These are phyloP conservation scores for Caenorhabditis sp. DNA, from an alignment of 2,888 invertebrate species.

Conservation along the genomic window DNA sequence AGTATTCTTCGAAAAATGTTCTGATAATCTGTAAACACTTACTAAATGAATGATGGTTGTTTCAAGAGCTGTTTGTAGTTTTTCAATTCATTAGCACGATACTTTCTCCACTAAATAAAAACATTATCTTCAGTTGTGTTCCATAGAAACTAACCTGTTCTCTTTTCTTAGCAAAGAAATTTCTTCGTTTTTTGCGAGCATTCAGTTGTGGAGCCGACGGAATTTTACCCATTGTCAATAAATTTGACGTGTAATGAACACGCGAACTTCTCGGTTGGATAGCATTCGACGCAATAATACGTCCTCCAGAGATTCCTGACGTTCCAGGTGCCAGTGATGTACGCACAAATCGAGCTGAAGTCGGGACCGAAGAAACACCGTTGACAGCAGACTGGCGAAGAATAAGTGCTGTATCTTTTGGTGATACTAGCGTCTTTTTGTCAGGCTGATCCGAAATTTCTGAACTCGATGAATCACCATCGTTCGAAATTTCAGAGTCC, in stretches of 20 bases:
- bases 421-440: not conserved
- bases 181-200: constrained; percentile 22
- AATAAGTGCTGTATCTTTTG: not conserved
- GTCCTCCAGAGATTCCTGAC: constrained; percentile 11
- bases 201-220: constrained; percentile 49
- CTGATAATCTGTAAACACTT: constrained; percentile 4
- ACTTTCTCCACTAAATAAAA: not conserved
- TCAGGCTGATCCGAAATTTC: constrained; percentile 33
- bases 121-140: not conserved
- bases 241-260: constrained; percentile 8
- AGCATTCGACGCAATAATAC: constrained; percentile 34
- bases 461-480: constrained; percentile 53
- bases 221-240: constrained; percentile 37
- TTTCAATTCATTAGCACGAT: constrained; percentile 1
- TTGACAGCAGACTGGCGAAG: not conserved
- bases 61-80: not conserved
- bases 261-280: constrained; percentile 3
- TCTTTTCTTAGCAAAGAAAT: not conserved
- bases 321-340: constrained; percentile 21
- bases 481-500: constrained; percentile 44
- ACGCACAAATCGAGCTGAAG: constrained; percentile 14
- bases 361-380: constrained; percentile 10
- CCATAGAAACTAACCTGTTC: not conserved
- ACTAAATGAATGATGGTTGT: constrained; percentile 2
- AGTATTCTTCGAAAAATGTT: not conserved